Base-by-base conservation (phyloP, 2,113 vertebrate genomes). In the Stomatorhinus ivindoensis region DNA sequence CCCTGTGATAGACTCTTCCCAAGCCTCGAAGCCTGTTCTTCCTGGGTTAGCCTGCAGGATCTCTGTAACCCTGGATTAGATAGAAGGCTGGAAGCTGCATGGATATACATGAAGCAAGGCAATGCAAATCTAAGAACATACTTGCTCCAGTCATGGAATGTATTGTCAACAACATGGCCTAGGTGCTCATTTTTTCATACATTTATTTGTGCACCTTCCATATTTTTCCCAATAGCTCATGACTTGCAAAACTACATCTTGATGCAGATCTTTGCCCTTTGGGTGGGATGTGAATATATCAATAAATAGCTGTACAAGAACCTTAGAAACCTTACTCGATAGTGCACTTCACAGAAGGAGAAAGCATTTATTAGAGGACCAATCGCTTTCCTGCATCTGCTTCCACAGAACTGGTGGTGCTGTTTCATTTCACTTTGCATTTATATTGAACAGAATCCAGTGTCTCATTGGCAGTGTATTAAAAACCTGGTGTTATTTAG, bases 391-490 rank as follows among this genome's bases (percentile, higher is more conserved):
- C 53, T 42, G 27, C 84, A 5, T 31, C 24, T 48, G 10, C 48
- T 27, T 53, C 85, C 4, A 51, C n/a, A 44, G 7, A 65, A 44
- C 9, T 24, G 51, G 19, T 21, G 58, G 39, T 87, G 15, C 87
- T 58, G 39, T 42, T 50, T 31, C 85, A 31, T 53, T 86, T 86
- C 51, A 58, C 86, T 87, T 42, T 87, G 51, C 51, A 87, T 87
- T 88, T 47, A 47, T 42, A 88, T 88, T 44, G 51, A 61, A 73
- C 53, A 27, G 87, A 73, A n/a, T 47, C 61, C 44, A 17, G 8
- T 24, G 61, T 47, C 87, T 88, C 61, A 69, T 44, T 88, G 42
- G 24, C 21, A n/a, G 19, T 24, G 11, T 69, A 42, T 69, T 73
- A 24, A 73, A 39, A 42, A 21, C 17, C 13, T 17, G 8, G 31